Conservation (phyloP, 2,888 invertebrate genomes). For the Hemistola chrysoprasaria region DNA sequence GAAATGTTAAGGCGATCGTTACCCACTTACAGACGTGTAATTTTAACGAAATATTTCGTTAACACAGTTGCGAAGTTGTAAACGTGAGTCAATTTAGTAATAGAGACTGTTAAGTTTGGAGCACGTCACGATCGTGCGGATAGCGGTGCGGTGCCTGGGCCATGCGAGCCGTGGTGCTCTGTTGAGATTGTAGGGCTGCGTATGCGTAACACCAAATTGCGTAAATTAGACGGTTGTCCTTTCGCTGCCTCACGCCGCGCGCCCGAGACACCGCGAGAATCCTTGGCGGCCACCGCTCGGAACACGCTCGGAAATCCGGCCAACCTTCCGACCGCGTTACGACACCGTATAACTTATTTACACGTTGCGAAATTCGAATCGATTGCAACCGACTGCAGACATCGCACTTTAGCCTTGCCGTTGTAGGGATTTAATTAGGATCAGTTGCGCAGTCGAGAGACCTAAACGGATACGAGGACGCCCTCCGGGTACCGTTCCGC, state of each 20-base stretch:
- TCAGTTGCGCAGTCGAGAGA: constrained; percentile 73
- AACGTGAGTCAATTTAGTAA: constrained; percentile 71
- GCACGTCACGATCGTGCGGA: constrained; percentile 50
- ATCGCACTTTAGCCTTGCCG: constrained; percentile 79
- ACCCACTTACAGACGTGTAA: constrained; percentile 50
- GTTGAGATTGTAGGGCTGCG: constrained; percentile 31
- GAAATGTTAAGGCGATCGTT: constrained; percentile 49
- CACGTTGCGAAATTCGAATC: constrained; percentile 80
- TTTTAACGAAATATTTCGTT: constrained; percentile 64
- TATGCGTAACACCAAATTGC: constrained; percentile 51
- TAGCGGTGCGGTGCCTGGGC: constrained; percentile 24
- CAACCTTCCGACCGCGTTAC: constrained; percentile 81
- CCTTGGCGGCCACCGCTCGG: constrained; percentile 78
- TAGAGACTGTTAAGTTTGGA: constrained; percentile 53
- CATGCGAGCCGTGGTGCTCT: constrained; percentile 12
- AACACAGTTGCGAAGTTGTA: constrained; percentile 66
- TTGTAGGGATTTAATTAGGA: constrained; percentile 81
- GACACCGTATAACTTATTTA: constrained; percentile 80
- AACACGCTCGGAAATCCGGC: constrained; percentile 82
- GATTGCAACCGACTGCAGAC: constrained; percentile 81
- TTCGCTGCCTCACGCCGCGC: constrained; percentile 47
- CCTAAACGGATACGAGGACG: constrained; percentile 81
- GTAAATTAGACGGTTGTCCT: constrained; percentile 59
- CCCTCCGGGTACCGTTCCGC: constrained; percentile 64
- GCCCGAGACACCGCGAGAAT: constrained; percentile 71